phyloP scores from a whole-genome alignment of 2,797 vertebrate species.

The Sebastes elongatus region DNA sequence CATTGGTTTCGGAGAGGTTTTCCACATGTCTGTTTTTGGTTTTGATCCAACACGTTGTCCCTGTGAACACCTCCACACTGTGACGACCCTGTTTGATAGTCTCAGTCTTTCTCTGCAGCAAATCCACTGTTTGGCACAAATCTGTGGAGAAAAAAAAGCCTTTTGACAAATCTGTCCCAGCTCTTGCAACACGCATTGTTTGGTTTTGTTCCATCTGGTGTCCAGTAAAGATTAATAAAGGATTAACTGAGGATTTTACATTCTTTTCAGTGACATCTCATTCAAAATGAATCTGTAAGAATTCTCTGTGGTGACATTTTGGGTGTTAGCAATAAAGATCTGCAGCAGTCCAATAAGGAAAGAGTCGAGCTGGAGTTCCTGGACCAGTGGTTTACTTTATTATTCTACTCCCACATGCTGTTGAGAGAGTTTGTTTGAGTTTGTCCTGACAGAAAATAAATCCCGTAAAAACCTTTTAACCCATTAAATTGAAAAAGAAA shows the following conservation, averaged over 20 bases:
- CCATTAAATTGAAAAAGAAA: background rate
- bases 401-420: background rate
- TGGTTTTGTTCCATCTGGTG: slow-evolving; percentile 15
- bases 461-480: slow-evolving; percentile 20
- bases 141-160: background rate
- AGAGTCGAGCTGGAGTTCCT: background rate
- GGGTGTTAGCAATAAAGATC: background rate
- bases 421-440: slow-evolving; percentile 4
- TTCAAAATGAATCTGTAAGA: background rate
- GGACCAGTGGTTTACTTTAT: background rate
- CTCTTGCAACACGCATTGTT: slow-evolving; percentile 1
- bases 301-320: background rate
- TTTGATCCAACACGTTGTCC: background rate
- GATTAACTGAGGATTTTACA: slow-evolving; percentile 7
- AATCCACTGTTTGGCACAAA: background rate
- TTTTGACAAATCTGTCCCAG: background rate
- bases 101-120: background rate
- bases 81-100: background rate
- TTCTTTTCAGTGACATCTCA: background rate
- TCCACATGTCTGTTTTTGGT: background rate
- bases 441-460: slow-evolving; percentile 13
- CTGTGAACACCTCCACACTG: background rate
- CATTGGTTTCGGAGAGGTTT: background rate
- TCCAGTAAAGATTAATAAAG: background rate
- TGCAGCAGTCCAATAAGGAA: background rate